Conservation (phyloP, 2,113 vertebrate species). For the Takifugu flavidus region DNA sequence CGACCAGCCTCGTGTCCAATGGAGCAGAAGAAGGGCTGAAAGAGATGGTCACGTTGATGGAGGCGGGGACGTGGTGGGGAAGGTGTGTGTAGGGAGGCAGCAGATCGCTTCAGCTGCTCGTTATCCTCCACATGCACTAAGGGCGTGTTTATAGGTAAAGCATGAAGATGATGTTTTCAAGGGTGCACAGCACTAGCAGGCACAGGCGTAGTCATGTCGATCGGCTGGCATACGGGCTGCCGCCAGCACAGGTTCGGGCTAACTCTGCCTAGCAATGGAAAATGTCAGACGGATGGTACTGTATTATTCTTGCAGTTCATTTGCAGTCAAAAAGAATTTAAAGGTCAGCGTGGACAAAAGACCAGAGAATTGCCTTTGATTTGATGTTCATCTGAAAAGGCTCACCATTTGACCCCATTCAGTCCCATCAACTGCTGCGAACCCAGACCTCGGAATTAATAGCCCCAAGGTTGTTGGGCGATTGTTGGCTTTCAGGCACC, state of each 20-base stretch:
- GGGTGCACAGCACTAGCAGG: not conserved
- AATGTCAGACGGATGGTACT: constrained; percentile 10
- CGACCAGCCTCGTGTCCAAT: constrained; percentile 45
- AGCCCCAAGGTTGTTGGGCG: constrained; percentile 27
- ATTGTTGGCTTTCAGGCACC: constrained; percentile 27
- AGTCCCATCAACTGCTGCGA: constrained; percentile 36
- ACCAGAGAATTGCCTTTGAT: constrained; percentile 8
- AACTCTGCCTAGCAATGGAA: not conserved
- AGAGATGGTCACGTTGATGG: constrained; percentile 27
- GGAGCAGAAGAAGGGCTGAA: constrained; percentile 64
- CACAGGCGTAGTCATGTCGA: not conserved
- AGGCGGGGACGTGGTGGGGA: not conserved
- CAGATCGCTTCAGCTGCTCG: not conserved
- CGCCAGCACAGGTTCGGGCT: not conserved
- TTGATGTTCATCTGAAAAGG: constrained; percentile 23
- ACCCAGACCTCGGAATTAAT: constrained; percentile 15
- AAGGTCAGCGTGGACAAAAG: constrained; percentile 9
- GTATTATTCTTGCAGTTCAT: constrained; percentile 12
- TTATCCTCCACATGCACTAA: too few species aligned
- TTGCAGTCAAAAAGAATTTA: constrained; percentile 2
- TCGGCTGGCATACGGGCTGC: constrained; percentile 8
- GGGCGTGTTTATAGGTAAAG: too few species aligned
- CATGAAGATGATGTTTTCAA: constrained; percentile 28
- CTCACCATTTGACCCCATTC: constrained; percentile 54
- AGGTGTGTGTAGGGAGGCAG: not conserved